Evolutionary conservation across 2,797 vertebrate genomes (phyloP).

Genomic region (Amblyopsis hoosieri): DNA sequence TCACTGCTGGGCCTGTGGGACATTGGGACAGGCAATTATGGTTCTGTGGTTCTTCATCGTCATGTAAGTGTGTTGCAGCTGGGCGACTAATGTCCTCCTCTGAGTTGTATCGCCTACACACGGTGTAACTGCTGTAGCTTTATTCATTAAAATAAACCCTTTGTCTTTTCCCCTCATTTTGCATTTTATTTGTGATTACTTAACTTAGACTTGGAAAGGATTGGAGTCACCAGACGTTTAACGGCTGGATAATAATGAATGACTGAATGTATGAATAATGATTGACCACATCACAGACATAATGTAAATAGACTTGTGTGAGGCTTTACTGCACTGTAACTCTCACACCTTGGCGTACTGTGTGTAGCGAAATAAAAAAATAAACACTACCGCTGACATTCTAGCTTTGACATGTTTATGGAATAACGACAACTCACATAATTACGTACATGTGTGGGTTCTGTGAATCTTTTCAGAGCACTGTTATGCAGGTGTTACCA

Average conservation of each 20-base stretch:
- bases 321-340: too few relatives aligned
- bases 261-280: too few relatives aligned
- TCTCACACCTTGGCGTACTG: too few relatives aligned
- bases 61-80: not conserved
- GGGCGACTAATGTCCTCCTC: not conserved
- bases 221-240: conserved; percentile 12
- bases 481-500: not conserved
- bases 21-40: not conserved
- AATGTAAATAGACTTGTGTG: too few relatives aligned
- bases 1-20: not conserved
- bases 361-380: not conserved
- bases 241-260: not conserved
- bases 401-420: not conserved
- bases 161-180: not conserved
- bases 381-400: not conserved
- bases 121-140: conserved; percentile 8
- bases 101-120: conserved; percentile 15
- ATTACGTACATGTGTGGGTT: not conserved
- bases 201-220: conserved; percentile 1
- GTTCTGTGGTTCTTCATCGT: conserved; percentile 28
- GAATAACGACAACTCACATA: not conserved
- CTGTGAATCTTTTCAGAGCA: not conserved
- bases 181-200: not conserved
- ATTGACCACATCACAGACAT: too few relatives aligned
- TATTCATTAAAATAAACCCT: conserved; percentile 2